phyloP scores from a whole-genome alignment of 1,140 invertebrate genomes.

The Drosophila subpulchrella region DNA sequence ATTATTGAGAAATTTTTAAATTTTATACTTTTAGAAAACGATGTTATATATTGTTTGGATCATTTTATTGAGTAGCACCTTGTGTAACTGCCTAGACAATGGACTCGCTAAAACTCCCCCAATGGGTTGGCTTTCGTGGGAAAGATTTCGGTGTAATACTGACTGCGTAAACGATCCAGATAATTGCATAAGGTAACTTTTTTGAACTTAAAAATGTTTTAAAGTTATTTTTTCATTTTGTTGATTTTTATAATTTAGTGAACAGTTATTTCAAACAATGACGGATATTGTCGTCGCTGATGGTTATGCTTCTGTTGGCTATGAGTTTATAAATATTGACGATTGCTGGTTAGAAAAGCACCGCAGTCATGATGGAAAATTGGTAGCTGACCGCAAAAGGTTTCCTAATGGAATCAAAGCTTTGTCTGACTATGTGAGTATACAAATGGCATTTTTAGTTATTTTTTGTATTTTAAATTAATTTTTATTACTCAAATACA shows the following conservation, averaged over 20 bases:
- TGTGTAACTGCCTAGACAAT: slow-evolving; percentile 88
- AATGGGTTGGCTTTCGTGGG: slow-evolving; percentile 96
- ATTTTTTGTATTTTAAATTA: no score
- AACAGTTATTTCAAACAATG: slow-evolving; percentile 96
- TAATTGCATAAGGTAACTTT: slow-evolving; percentile 93
- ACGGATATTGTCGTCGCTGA: slow-evolving; percentile 94
- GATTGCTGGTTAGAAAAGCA: slow-evolving; percentile 97
- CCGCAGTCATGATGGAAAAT: slow-evolving; percentile 89
- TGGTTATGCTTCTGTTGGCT: slow-evolving; percentile 95
- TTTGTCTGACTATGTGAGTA: slow-evolving; percentile 95
- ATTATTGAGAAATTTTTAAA: no score
- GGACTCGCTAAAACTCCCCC: slow-evolving; percentile 93
- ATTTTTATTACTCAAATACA: no score
- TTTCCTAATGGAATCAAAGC: slow-evolving; percentile 97
- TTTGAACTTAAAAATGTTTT: background rate
- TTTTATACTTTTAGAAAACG: slow-evolving; percentile 1
- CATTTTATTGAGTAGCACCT: slow-evolving; percentile 72
- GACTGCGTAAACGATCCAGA: slow-evolving; percentile 96
- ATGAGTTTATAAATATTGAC: slow-evolving; percentile 97
- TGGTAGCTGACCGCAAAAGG: slow-evolving; percentile 93
- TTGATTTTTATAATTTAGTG: slow-evolving; percentile 86
- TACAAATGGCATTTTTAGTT: background rate
- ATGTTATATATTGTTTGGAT: slow-evolving; percentile 40
- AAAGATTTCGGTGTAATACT: slow-evolving; percentile 95
- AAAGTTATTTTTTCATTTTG: no score